Percentiles rank a stretch among this genome's conserved stretches.
Evolutionary conservation across 2,797 vertebrate species (phyloP).

Genomic region (Phalloptychus januarius): DNA sequence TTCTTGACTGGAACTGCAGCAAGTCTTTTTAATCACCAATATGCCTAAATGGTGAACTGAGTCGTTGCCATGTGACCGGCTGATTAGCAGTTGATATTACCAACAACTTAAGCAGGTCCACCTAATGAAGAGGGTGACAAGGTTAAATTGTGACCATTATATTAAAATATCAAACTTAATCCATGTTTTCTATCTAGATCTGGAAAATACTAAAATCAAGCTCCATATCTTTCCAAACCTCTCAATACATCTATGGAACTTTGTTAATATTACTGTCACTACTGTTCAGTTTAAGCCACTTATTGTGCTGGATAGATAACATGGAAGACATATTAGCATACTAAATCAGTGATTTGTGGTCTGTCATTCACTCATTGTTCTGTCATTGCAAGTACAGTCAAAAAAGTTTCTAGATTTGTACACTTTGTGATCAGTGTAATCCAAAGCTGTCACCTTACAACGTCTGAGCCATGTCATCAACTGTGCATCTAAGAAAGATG

Average conservation of each 20-base stretch:
- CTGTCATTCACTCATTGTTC: conserved; percentile 36
- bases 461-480: conserved; percentile 56
- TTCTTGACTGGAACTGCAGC: neutral
- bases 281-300: conserved; percentile 32
- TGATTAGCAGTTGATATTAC: neutral
- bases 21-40: neutral
- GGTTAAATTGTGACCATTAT: neutral
- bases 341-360: conserved; percentile 32
- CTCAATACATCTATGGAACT: too few relatives aligned
- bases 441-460: conserved; percentile 25
- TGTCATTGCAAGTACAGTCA: neutral
- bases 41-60: neutral
- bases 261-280: neutral
- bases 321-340: conserved; percentile 10
- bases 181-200: neutral
- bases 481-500: conserved; percentile 39
- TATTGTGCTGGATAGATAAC: conserved; percentile 24
- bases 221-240: too few relatives aligned
- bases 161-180: neutral
- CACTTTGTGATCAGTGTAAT: conserved; percentile 23
- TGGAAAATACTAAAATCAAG: neutral
- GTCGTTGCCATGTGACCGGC: neutral
- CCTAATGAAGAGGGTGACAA: neutral
- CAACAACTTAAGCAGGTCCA: neutral
- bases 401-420: conserved; percentile 6